Percentiles rank a stretch among this genome's conserved stretches.
These are phyloP conservation scores for Helogale parvula DNA, from an alignment of 2,113 vertebrate species.

Conservation along the genomic window DNA sequence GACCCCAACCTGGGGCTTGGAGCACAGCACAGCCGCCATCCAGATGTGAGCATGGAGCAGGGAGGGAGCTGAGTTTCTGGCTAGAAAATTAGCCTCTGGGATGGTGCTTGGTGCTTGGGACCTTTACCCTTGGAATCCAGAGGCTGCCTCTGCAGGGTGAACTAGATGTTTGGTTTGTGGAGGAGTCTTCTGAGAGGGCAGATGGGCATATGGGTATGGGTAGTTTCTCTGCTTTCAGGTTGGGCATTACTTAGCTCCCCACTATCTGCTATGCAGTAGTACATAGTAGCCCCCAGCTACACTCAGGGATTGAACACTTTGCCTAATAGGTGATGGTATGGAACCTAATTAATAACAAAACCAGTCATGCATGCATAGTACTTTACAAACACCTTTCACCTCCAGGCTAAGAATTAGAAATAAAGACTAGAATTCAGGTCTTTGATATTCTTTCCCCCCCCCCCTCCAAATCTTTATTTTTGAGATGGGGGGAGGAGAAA, in stretches of 20 bases:
- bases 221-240: constrained; percentile 42
- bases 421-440: not conserved
- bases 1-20: constrained; percentile 37
- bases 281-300: not conserved
- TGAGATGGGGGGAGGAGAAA: too few species aligned
- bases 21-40: not conserved
- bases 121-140: constrained; percentile 28
- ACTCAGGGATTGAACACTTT: not conserved
- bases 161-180: not conserved
- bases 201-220: not conserved
- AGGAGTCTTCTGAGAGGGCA: constrained; percentile 15
- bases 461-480: too few species aligned
- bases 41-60: constrained; percentile 44
- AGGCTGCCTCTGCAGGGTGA: not conserved
- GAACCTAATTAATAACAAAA: constrained; percentile 51
- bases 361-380: not conserved
- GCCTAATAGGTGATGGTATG: not conserved
- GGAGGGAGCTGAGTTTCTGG: constrained; percentile 32
- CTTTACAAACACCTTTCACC: constrained; percentile 15
- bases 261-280: not conserved
- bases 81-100: constrained; percentile 60
- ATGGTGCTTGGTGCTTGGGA: constrained; percentile 33
- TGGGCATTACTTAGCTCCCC: not conserved
- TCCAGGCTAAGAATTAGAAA: constrained; percentile 34
- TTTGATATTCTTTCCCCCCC: not conserved